Percentiles rank a stretch among this genome's conserved stretches.
Evolutionary conservation across 1,140 invertebrate genomes (phyloP).

Genomic region (Zaprionus taronus): DNA sequence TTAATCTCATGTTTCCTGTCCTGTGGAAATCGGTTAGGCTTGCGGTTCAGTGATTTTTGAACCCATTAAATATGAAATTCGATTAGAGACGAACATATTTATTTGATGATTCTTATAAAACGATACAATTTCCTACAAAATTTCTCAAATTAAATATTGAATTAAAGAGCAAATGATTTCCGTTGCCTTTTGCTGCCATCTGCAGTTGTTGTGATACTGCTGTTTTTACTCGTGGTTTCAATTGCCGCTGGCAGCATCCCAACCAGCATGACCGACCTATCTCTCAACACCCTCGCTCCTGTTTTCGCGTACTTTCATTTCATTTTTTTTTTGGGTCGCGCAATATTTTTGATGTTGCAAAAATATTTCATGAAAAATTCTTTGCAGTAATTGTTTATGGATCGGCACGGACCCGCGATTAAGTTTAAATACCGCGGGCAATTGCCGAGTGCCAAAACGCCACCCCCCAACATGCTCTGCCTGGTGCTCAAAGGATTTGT

Average conservation of each 20-base stretch:
- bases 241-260: slow-evolving; percentile 25
- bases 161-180: slow-evolving; percentile 25
- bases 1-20: background rate
- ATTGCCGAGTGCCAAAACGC: background rate
- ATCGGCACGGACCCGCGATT: slow-evolving; percentile 34
- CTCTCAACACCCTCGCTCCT: background rate
- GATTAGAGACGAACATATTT: background rate
- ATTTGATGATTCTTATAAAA: background rate
- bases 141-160: slow-evolving; percentile 9
- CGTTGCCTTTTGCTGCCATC: slow-evolving; percentile 25
- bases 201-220: slow-evolving; percentile 10
- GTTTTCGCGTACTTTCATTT: slow-evolving; percentile 1
- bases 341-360: slow-evolving; percentile 28
- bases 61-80: background rate
- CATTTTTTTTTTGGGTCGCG: background rate
- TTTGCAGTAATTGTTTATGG: slow-evolving; percentile 51
- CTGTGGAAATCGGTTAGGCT: background rate
- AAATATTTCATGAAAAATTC: slow-evolving; percentile 43
- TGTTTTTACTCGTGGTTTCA: slow-evolving; percentile 13
- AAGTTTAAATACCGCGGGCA: slow-evolving; percentile 32
- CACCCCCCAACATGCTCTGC: background rate
- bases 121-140: background rate
- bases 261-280: background rate
- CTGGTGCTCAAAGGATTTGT: background rate
- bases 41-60: slow-evolving; percentile 5